Percentiles rank a stretch among this genome's conserved stretches.
These are phyloP conservation scores for Rhynchopsitta pachyrhyncha DNA, from an alignment of 2,113 vertebrate species.

Conservation along the genomic window DNA sequence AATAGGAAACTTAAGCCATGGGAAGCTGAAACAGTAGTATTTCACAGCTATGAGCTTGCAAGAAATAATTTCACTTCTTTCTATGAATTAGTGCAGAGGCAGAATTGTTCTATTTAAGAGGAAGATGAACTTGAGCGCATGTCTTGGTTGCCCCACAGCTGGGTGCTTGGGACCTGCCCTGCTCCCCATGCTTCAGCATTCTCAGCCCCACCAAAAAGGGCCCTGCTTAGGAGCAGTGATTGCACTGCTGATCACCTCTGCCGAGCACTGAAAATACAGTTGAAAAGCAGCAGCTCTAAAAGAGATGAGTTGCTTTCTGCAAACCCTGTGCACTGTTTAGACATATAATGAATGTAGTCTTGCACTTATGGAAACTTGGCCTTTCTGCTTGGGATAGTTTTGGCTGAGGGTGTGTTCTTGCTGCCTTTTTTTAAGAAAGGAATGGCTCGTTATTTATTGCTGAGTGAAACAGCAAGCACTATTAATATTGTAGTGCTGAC, in stretches of 20 bases:
- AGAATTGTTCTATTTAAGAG: background rate
- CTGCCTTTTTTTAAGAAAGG: background rate
- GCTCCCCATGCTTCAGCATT: background rate
- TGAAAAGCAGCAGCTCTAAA: background rate
- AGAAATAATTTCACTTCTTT: background rate
- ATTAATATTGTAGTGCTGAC: constrained; percentile 48
- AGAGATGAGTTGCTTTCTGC: background rate
- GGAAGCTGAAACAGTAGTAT: background rate
- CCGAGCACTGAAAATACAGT: background rate
- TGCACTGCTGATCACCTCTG: background rate
- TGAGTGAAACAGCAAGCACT: background rate
- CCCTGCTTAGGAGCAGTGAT: background rate
- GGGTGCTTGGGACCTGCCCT: background rate
- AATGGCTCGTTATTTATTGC: constrained; percentile 48
- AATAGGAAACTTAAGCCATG: background rate
- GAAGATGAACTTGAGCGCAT: background rate
- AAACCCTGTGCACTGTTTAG: background rate
- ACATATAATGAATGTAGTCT: constrained; percentile 32
- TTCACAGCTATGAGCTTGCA: background rate
- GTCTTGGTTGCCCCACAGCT: rapidly evolving
- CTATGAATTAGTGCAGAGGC: background rate
- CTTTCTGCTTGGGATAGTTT: constrained; percentile 26
- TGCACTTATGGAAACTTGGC: constrained; percentile 48
- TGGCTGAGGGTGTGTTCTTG: constrained; percentile 24
- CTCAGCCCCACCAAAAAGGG: rapidly evolving